Base-by-base conservation (phyloP, 2,888 invertebrate species). In the Nomada hirtipes region DNA sequence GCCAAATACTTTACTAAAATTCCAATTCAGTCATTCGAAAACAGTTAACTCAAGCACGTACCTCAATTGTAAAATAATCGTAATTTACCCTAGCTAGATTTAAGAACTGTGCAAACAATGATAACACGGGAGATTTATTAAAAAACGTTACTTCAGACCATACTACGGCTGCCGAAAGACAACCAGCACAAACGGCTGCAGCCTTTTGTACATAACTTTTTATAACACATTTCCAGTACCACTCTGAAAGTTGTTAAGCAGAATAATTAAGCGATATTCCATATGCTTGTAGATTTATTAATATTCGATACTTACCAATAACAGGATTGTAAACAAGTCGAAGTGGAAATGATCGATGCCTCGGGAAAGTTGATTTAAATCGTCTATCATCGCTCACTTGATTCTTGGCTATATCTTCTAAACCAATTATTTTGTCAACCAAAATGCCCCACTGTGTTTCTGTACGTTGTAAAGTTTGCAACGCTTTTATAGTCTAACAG, bases 141-240 rank as follows among this genome's bases (percentile, higher is more conserved):
- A 99, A 99, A 95, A 99, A 99, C 1, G 99, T 98, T 90, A 99
- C 96, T 95, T 99, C 99, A 0, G 99, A 99, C 99, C 99, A 99
- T n/a, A 99, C 98, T 50, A 99, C 98, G 92, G 97, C 96, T 36
- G 97, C 94, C 0, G 99, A 99, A 94, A 99, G 95, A 57, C 96
- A 94, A 2, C 96, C 97, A 0, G 98, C 96, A 15, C 96, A 89
- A 42, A 97, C 94, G 2, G 98, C 97, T 86, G 97, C 94, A 0
- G 95, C 92, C 92, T 97, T 97, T 88, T 97, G 95, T 80, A 97
- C 96, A 91, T 98, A 97, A 67, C 97, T 96, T 89, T 96, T 96
- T 26, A 98, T 86, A 76, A 97, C 92, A 93, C 99, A 99, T 93
- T 98, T 97, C 98, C 99, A 99, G 94, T 98, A 98, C 99, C 99